Base-by-base conservation (phyloP, 2,113 vertebrate genomes). In the Tauraco erythrolophus region DNA sequence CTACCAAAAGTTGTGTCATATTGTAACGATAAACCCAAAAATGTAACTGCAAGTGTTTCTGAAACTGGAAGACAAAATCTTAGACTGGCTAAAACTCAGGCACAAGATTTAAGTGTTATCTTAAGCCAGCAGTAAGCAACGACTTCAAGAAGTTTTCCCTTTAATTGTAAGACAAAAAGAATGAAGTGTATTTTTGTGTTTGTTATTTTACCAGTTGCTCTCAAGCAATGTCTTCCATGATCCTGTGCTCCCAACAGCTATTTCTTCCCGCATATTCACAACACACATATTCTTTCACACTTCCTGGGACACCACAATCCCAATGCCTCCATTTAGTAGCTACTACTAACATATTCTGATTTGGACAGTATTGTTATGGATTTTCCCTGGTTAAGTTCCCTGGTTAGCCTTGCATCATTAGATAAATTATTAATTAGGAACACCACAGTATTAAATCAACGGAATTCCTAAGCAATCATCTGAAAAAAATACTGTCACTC, bases 1-100 rank as follows among this genome's bases (percentile, higher is more conserved):
- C 53, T 33, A 81, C 21, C 75, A 76, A 16, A 62, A 35, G 21
- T 54, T 56, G 16, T 0, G 0, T 46, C n/a, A 43, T 7, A 14
- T 24, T 45, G 10, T 22, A 75, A 57, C 5, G 7, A 30, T 37
- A 71, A 60, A 94, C 64, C n/a, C 41, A 27, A 70, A 84, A 64
- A 21, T 2, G 1, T n/a, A 81, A 87, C 16, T n/a, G 48, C 21
- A 79, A 57, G 57, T 48, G 16, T 57, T 72, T 80, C 62, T 88
- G 43, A 83, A 82, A 72, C 8, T 27, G 14, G 24, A 64, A 61
- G 8, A 76, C 5, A 39, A 46, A 88, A 41, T 41, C 41, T 41
- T 41, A 41, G 41, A 56, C 17, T 14, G 10, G 14, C 27, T 90
- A 50, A 58, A 95, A 82, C 14, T 41, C 56, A 43, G n/a, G 21